A percentile compares a stretch with the other conserved stretches of the same genome.
phyloP scores from a whole-genome alignment of 1,140 invertebrate genomes.

The Hyphantria cunea region DNA sequence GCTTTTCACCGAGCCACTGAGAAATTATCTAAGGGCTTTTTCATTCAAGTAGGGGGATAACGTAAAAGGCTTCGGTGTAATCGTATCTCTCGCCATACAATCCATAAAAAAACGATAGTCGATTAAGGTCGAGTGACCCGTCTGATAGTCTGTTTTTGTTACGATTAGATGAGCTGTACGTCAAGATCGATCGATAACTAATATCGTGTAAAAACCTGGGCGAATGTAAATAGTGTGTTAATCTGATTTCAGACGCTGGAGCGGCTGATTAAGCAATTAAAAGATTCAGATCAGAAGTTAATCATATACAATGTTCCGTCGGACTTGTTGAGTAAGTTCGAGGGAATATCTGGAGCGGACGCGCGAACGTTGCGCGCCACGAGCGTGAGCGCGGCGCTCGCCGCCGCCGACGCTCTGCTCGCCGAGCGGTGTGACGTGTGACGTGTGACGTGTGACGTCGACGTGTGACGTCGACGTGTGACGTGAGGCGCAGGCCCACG shows the following conservation, averaged over 20 bases:
- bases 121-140: no score
- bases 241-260: conserved; percentile 59
- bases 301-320: conserved; percentile 86
- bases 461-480: no score
- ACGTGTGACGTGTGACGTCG: no score
- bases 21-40: no score
- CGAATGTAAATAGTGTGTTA: neutral
- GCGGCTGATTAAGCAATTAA: conserved; percentile 84
- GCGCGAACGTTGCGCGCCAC: conserved; percentile 32
- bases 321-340: conserved; percentile 54
- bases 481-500: no score
- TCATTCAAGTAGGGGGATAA: no score
- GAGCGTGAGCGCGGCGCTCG: conserved; percentile 28
- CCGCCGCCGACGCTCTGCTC: conserved; percentile 17
- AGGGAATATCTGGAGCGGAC: conserved; percentile 36
- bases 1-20: no score
- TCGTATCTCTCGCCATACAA: no score
- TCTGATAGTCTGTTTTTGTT: no score
- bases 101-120: no score
- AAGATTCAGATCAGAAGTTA: conserved; percentile 82
- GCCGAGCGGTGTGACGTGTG: neutral
- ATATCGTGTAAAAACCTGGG: neutral
- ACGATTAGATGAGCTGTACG: no score
- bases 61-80: no score
- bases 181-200: neutral